These are phyloP conservation scores for Antechinus flavipes DNA, from an alignment of 2,113 vertebrate species.

Conservation along the genomic window DNA sequence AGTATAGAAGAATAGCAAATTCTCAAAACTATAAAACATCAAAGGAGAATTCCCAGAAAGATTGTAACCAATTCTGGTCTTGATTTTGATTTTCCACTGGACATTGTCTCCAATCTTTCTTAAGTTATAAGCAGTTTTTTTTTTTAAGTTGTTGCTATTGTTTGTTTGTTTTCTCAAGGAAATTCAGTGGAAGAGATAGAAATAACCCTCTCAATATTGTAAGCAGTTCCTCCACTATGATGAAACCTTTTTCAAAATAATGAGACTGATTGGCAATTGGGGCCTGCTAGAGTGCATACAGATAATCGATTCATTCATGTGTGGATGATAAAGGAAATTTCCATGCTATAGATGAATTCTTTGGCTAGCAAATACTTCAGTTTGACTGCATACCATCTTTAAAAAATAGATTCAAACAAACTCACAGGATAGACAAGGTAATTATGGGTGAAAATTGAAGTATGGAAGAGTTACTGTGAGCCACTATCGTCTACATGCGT, in stretches of 20 bases:
- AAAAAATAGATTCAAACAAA: neutral
- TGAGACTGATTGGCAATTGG: neutral
- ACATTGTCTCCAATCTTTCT: neutral
- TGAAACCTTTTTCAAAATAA: neutral
- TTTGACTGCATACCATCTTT: neutral
- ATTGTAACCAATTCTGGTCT: neutral
- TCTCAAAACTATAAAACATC: neutral
- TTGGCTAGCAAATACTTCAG: neutral
- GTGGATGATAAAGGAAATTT: neutral
- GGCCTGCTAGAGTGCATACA: neutral
- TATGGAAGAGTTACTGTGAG: neutral
- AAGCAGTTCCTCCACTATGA: neutral
- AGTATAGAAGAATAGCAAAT: neutral
- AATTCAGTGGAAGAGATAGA: neutral
- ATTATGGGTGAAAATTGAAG: constrained; percentile 3
- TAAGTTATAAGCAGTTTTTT: neutral
- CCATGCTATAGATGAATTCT: neutral
- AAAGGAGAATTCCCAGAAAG: neutral
- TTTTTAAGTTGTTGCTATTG: too few species aligned
- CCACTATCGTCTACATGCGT: neutral
- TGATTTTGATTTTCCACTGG: neutral
- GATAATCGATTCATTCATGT: neutral
- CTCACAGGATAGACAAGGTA: neutral
- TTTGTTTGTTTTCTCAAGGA: neutral
- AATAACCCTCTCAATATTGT: neutral